Base-by-base conservation (phyloP, 2,888 invertebrate genomes). In the Stratiomys singularior region DNA sequence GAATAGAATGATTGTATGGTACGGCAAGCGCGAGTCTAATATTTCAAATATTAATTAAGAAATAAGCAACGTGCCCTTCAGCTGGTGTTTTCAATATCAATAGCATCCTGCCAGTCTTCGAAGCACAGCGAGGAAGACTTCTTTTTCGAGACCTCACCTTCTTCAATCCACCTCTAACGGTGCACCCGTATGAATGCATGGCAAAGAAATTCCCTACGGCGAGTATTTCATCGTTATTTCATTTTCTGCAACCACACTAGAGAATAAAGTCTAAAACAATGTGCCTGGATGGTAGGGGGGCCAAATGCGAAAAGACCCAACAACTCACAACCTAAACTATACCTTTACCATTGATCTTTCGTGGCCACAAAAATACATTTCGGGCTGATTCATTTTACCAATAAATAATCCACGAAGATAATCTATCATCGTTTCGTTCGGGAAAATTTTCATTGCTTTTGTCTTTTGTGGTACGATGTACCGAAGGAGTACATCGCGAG, bases 321-420 rank as follows among this genome's bases (percentile, higher is more conserved):
- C 37, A 37, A 37, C 23, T n/a, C 23, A 2, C n/a, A 60, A 60
- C n/a, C 5, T 25, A 7, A 60, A 25, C 25, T 25, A 25, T 60
- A 25, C 21, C 67, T 67, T 72, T 56, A 52, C 15, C 46, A 72
- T 72, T 46, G 56, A 56, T 72, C 72, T 58, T 37, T 18, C 18
- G 30, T 46, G 46, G 30, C 52, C 56, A 56, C 28, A 56, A 72
- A 56, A 28, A 58, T 58, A 37, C 52, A 52, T 72, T 72, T 72
- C 56, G 30, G 52, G 28, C 56, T 56, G 72, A 72, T 72, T 72
- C 72, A 72, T 72, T 58, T 72, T 72, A 21, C 79, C 72, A 79
- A 79, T 79, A 79, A 79, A 79, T 79, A 79, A 79, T 79, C 79
- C 76, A 78, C 66, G 66, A 67, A 64, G 79, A 79, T 79, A 77